Evolutionary conservation across 2,888 invertebrate genomes (phyloP), one percentile per base, ranked within the genome.

Genomic region (Isoperla grammatica): DNA sequence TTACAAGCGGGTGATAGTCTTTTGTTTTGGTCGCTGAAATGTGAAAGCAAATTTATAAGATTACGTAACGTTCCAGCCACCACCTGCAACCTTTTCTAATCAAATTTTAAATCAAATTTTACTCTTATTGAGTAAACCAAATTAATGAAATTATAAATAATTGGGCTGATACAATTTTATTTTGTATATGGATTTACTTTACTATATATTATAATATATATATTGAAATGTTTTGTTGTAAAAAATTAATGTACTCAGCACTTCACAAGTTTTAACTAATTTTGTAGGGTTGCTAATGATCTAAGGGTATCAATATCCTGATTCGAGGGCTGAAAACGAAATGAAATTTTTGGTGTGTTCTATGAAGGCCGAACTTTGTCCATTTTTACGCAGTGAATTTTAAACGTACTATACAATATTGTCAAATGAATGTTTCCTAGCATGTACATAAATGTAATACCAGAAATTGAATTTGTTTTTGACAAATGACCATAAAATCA

Each of bases 21-120:
- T 59, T 49, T 57, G 50, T 42, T 57, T 49, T 55, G 29, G 29
- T 29, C 29, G 29, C 35, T 48, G 35, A 50, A 17, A 50, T 50
- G 11, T 50, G 50, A 29, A 50, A 50, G 15, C 13, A 50, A 50
- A 50, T 50, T 50, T 22, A 50, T 50, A 29, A 13, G 22, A 11
- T 50, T 50, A 48, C 15, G 48, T 8, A 50, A 29, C 8, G 29
- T 29, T 29, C 29, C 22, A 23, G 6, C 9, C 17, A 5, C 17
- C 43, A 43, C 9, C 43, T 43, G 43, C 17, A 13, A 50, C 50
- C 20, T 50, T 11, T 50, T 20, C 35, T 23, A 50, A 29, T 50
- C 50, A 29, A 15, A 50, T 50, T 20, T 50, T 23, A 20, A 50
- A 35, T 15, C 35, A 8, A 11, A 9, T 29, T 23, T 20, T 35